Percentiles rank a stretch among this genome's conserved stretches.
Evolutionary conservation across 23 tunicate species (phyloP).

Genomic region (Phallusia fumigata): DNA sequence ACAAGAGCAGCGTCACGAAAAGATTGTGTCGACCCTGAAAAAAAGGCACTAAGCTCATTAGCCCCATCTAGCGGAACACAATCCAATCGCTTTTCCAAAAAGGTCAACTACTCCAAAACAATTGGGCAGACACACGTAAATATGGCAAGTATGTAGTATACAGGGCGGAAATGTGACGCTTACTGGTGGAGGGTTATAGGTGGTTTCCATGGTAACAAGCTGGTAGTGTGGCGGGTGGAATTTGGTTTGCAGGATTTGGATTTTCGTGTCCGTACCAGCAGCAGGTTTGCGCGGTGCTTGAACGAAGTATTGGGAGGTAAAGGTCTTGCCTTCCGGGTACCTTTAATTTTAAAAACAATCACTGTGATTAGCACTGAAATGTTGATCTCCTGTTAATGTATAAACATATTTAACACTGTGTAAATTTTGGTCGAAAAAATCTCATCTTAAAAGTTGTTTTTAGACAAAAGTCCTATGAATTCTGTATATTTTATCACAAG

Average conservation of each 20-base stretch:
- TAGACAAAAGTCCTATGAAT: too few species aligned
- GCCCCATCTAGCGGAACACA: constrained; percentile 10
- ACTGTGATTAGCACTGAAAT: not conserved
- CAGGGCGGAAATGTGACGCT: too few species aligned
- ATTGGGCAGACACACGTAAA: too few species aligned
- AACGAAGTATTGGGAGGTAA: constrained; percentile 52
- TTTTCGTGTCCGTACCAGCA: constrained; percentile 9
- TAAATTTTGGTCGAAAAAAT: not conserved
- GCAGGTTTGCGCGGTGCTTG: constrained; percentile 21
- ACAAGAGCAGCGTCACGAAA: constrained; percentile 46
- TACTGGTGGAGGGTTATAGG: constrained; percentile 54
- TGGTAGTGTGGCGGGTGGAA: constrained; percentile 58
- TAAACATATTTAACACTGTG: too few species aligned
- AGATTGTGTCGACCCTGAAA: constrained; percentile 74
- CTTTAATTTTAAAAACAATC: constrained; percentile 9
- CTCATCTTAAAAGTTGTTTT: too few species aligned
- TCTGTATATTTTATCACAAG: too few species aligned
- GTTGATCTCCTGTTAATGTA: too few species aligned
- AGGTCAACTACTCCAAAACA: too few species aligned
- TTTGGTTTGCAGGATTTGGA: constrained; percentile 53
- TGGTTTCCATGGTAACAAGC: constrained; percentile 31
- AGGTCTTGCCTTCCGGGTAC: constrained; percentile 75
- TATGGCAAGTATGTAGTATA: too few species aligned
- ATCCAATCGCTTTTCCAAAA: too few species aligned
- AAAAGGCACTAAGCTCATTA: not conserved